Evolutionary conservation across 2,797 vertebrate genomes (phyloP).

Genomic region (Hippocampus kuda): DNA sequence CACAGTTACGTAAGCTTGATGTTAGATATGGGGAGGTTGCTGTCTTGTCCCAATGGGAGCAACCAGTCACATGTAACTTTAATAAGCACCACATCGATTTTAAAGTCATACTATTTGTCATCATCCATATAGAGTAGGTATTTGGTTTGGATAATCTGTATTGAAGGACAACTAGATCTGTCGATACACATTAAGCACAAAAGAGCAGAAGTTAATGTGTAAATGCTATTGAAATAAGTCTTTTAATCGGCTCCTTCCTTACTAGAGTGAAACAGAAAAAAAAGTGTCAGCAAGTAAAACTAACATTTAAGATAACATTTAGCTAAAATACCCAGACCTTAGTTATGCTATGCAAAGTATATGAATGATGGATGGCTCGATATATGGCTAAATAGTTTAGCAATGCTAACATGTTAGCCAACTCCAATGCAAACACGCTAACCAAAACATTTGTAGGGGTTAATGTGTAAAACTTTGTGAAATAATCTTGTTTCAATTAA

Average conservation of each 20-base stretch:
- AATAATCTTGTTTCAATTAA: neutral
- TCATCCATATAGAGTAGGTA: neutral
- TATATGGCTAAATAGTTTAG: too few species aligned
- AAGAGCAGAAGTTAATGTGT: too few species aligned
- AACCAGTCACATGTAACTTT: neutral
- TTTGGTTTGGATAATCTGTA: neutral
- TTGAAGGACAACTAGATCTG: neutral
- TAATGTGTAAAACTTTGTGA: neutral
- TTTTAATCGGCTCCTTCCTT: too few species aligned
- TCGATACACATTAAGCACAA: neutral
- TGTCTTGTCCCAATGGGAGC: conserved; percentile 5
- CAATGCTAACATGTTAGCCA: neutral
- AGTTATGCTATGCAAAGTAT: too few species aligned
- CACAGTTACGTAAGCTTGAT: conserved; percentile 27
- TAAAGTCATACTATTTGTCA: neutral
- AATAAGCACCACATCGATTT: neutral
- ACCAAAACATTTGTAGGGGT: neutral
- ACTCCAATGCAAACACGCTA: neutral
- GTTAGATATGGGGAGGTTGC: conserved; percentile 21
- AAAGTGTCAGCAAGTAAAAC: neutral
- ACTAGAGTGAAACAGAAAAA: too few species aligned
- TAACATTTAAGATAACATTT: neutral
- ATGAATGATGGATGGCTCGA: too few species aligned
- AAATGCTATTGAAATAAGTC: neutral
- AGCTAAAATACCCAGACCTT: neutral